Conservation (phyloP, 2,113 vertebrate genomes). For the Scortum barcoo region DNA sequence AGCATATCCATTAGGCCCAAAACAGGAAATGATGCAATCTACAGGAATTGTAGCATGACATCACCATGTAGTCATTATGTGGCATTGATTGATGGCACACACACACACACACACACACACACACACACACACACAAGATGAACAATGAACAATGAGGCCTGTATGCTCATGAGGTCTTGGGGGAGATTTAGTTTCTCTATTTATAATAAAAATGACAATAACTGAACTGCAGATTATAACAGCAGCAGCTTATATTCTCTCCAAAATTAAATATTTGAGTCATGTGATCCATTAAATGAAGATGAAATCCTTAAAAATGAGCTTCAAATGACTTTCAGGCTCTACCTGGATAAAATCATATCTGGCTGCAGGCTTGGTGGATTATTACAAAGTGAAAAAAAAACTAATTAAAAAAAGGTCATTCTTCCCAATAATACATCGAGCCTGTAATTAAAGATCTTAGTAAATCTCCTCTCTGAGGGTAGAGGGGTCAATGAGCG, state of each 20-base stretch:
- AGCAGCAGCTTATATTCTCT: background rate
- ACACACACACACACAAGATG: slow-evolving; percentile 22
- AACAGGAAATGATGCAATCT: slow-evolving; percentile 73
- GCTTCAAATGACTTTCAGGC: background rate
- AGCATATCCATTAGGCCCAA: slow-evolving; percentile 46
- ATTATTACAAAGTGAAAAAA: slow-evolving; percentile 12
- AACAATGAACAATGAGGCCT: slow-evolving; percentile 40
- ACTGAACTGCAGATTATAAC: background rate
- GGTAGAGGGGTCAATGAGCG: slow-evolving; percentile 13
- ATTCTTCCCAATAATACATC: background rate
- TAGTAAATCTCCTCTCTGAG: slow-evolving; percentile 18
- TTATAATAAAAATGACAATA: background rate
- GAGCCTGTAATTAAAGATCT: slow-evolving; percentile 8
- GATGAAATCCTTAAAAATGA: background rate
- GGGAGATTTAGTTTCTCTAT: background rate
- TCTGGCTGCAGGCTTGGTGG: background rate
- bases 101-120: background rate
- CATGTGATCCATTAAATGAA: background rate
- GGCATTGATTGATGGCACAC: slow-evolving; percentile 53
- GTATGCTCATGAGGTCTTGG: background rate
- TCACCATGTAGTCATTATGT: slow-evolving; percentile 65
- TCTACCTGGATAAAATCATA: background rate
- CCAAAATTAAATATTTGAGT: background rate
- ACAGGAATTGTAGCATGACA: slow-evolving; percentile 71
- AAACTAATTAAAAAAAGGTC: slow-evolving; percentile 1